Conservation (phyloP, 2,113 vertebrate genomes). For the Pomatostomus ruficeps region DNA sequence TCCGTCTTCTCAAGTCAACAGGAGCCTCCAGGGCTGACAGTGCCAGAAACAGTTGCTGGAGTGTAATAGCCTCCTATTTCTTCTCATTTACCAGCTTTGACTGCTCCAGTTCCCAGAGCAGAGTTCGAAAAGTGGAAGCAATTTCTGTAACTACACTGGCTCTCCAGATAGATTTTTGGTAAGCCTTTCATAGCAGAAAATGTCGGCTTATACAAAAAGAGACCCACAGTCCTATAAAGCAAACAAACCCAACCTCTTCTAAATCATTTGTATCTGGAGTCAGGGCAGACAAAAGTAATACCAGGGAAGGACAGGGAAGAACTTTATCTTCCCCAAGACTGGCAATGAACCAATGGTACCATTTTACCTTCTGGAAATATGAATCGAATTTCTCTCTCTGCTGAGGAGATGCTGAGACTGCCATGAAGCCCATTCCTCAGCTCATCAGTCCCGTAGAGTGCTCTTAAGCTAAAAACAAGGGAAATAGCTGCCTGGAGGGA, state of each 20-base stretch:
- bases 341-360: neutral
- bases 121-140: neutral
- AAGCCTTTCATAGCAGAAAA: neutral
- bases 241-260: neutral
- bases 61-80: neutral
- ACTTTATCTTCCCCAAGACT: neutral
- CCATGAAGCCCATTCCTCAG: slow-evolving; percentile 90
- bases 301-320: neutral
- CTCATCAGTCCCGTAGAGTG: slow-evolving; percentile 88
- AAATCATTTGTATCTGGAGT: neutral
- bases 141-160: neutral
- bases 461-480: slow-evolving; percentile 81
- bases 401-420: slow-evolving; percentile 78
- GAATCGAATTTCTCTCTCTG: slow-evolving; percentile 89
- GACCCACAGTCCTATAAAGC: neutral
- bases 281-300: neutral
- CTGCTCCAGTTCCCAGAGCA: neutral
- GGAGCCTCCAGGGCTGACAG: neutral
- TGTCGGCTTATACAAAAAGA: neutral
- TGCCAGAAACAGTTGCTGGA: neutral
- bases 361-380: slow-evolving; percentile 88
- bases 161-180: neutral
- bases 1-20: neutral
- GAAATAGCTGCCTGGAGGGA: neutral
- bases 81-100: neutral